Evolutionary conservation across 1,140 invertebrate genomes (phyloP), one percentile per base, ranked within the genome.

Genomic region (Thereuonema tuberculata): DNA sequence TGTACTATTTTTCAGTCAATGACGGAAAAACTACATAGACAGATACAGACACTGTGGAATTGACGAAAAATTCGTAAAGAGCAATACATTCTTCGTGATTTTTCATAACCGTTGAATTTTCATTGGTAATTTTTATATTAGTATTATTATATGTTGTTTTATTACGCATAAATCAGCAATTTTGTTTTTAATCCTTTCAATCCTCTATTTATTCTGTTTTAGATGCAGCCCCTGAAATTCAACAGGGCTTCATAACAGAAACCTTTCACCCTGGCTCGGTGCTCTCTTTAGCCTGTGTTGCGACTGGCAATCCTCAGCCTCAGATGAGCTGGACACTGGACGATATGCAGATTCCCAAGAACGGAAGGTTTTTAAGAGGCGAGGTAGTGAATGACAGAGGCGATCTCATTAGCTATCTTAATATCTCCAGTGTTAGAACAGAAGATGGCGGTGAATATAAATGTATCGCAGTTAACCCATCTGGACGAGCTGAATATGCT

Each of bases 341-440:
- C 71, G 87, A 84, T 59, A 85, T 85, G 70, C 78, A 80, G 47
- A 72, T 91, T 59, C 83, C 84, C 61, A 80, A 79, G 66, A 83
- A 84, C 70, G 80, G 43, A 75, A 86, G 85, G 70, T 89, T 90
- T 72, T 80, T 90, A 67, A 87, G 91, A 43, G 89, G 89, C 21
- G 89, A 93, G 73, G 89, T 90, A 74, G 88, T 92, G 57, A 93
- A 89, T 1, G 80, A 87, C 14, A 86, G 93, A 72, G 91, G 92
- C 66, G 87, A 93, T 72, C 88, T 95, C 37, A 87, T 94, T 71
- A 93, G 90, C 67, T 90, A 93, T 77, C 87, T 96, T 62, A 96
- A 96, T 76, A 88, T 96, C 66, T 88, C 86, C 63, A 82, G 84
- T 60, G 82, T 92, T 29, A 83, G 84, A 62, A 85, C 90, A 52